Conservation (phyloP, 2,113 vertebrate genomes). For the Apus apus region DNA sequence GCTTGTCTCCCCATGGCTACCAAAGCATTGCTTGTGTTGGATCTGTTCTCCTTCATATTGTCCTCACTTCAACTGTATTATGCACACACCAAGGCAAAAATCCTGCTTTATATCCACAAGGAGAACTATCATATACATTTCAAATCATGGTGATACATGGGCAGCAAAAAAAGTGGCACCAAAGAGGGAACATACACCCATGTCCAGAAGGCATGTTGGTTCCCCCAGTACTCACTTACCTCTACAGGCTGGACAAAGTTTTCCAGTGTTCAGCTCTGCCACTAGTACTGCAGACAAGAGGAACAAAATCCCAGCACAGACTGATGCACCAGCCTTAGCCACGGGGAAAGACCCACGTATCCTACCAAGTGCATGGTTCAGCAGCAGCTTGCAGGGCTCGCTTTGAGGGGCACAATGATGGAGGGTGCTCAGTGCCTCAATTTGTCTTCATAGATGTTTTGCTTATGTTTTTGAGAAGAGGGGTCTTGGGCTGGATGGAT, state of each 20-base stretch:
- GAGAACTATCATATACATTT: background rate
- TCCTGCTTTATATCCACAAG: background rate
- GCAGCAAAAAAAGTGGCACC: background rate
- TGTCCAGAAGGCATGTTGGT: background rate
- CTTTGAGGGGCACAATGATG: background rate
- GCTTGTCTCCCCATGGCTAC: background rate
- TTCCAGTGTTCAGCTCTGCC: background rate
- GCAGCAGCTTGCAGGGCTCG: background rate
- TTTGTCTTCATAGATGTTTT: background rate
- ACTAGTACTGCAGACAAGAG: background rate
- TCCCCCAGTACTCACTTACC: fast-evolving
- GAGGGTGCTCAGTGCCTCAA: background rate
- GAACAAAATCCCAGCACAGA: background rate
- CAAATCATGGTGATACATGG: background rate
- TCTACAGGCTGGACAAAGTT: background rate
- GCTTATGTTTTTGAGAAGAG: background rate
- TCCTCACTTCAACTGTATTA: background rate
- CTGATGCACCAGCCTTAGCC: background rate
- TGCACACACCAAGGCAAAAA: background rate
- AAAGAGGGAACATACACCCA: fast-evolving
- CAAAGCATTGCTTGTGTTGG: background rate
- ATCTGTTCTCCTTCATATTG: background rate
- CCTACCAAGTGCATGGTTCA: background rate
- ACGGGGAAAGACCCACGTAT: background rate
- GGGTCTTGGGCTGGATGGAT: background rate